A percentile compares a stretch with the other conserved stretches of the same genome.
phyloP scores from a whole-genome alignment of 2,113 vertebrate genomes.

The Neoarius graeffei region DNA sequence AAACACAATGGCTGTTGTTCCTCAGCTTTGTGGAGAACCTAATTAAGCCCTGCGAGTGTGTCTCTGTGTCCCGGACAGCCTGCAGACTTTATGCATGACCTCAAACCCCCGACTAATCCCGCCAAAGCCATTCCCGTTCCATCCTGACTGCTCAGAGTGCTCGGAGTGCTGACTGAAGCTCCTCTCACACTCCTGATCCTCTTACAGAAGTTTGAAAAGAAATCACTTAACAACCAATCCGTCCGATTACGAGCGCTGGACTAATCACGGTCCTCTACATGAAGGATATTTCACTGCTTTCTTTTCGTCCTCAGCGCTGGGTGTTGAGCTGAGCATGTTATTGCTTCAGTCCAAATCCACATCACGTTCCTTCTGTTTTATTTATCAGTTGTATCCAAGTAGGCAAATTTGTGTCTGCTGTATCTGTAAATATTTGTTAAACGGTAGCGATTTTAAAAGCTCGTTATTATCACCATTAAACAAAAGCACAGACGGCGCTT shows the following conservation, averaged over 20 bases:
- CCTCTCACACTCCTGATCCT: constrained; percentile 33
- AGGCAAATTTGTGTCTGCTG: neutral
- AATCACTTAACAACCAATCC: constrained; percentile 32
- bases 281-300: neutral
- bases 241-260: neutral
- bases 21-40: constrained; percentile 29
- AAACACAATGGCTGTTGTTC: constrained; percentile 30
- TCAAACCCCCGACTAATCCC: constrained; percentile 42
- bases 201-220: constrained; percentile 31
- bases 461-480: too few species aligned
- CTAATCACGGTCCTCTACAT: neutral
- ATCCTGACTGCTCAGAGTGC: constrained; percentile 20
- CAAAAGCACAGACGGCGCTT: too few species aligned
- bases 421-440: too few species aligned
- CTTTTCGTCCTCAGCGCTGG: neutral
- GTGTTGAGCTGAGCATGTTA: neutral
- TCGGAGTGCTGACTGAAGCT: constrained; percentile 13
- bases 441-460: too few species aligned
- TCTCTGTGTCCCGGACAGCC: constrained; percentile 29
- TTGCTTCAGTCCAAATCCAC: neutral
- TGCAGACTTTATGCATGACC: constrained; percentile 73
- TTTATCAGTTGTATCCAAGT: neutral
- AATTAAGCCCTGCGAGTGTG: constrained; percentile 15
- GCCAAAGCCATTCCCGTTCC: constrained; percentile 25
- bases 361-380: neutral